phyloP scores from a whole-genome alignment of 2,113 vertebrate genomes.

The Oreochromis aureus region DNA sequence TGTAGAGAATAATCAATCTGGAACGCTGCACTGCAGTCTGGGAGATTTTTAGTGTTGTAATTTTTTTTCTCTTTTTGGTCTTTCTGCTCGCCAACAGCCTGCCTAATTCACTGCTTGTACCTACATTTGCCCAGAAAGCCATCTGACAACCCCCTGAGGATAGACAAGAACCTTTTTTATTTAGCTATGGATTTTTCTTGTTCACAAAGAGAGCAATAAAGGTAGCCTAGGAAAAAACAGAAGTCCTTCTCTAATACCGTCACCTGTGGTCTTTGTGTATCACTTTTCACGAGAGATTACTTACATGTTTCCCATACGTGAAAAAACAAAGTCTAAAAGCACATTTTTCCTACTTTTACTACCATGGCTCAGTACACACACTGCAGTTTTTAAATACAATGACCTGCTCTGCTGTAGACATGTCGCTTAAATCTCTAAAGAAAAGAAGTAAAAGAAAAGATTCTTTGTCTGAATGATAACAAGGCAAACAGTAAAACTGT shows the following conservation, averaged over 20 bases:
- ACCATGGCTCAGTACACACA: not conserved
- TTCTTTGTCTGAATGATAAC: not conserved
- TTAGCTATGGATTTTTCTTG: not conserved
- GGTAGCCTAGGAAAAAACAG: not conserved
- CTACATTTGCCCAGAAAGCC: not conserved
- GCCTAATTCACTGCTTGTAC: not conserved
- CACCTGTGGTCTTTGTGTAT: not conserved
- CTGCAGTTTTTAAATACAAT: not conserved
- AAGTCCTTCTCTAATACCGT: not conserved
- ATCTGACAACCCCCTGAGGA: not conserved
- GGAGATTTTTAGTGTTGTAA: not conserved
- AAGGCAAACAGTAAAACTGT: not conserved
- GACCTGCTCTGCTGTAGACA: not conserved
- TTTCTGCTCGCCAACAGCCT: not conserved
- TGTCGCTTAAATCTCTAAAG: not conserved
- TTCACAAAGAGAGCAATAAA: not conserved
- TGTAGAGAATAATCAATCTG: not conserved
- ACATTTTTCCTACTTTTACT: not conserved
- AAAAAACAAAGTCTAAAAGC: not conserved
- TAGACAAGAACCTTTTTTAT: not conserved
- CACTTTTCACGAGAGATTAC: not conserved
- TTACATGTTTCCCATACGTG: not conserved
- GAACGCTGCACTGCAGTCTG: not conserved
- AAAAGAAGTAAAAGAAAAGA: not conserved
- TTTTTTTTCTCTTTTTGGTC: not conserved